phyloP scores from a whole-genome alignment of 1,140 invertebrate species.

The Pachypeltis micranthus region DNA sequence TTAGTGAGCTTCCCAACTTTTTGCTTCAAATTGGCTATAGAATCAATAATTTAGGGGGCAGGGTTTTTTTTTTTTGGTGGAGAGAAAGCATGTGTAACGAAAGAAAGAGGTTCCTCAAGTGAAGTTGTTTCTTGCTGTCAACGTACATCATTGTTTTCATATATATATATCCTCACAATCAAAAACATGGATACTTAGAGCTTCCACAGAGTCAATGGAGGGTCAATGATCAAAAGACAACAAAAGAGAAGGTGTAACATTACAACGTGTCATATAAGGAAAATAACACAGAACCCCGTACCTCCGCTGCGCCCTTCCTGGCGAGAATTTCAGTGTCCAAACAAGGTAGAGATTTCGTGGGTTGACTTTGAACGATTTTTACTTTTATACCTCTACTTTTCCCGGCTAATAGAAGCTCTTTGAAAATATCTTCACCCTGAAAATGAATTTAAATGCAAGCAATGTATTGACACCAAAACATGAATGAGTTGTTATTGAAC shows the following conservation, averaged over 20 bases:
- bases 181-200: too few relatives aligned
- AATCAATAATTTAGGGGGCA: too few relatives aligned
- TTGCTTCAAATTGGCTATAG: too few relatives aligned
- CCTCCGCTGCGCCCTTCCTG: conserved; percentile 62
- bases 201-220: too few relatives aligned
- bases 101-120: conserved; percentile 53
- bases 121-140: conserved; percentile 26
- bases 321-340: conserved; percentile 65
- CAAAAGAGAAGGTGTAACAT: not conserved
- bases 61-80: too few relatives aligned
- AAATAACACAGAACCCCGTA: conserved; percentile 28
- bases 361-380: conserved; percentile 76
- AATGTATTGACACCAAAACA: too few relatives aligned
- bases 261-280: not conserved
- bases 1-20: too few relatives aligned
- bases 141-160: too few relatives aligned
- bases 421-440: conserved; percentile 78
- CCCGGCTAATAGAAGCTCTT: conserved; percentile 56
- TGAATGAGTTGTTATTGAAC: too few relatives aligned
- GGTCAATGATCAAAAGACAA: too few relatives aligned
- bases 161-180: too few relatives aligned
- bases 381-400: conserved; percentile 56
- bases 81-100: not conserved
- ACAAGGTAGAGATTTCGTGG: conserved; percentile 53
- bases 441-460: too few relatives aligned